phyloP scores from a whole-genome alignment of 53 echinoderm and acorn worm species.

The Holothuria leucospilota region DNA sequence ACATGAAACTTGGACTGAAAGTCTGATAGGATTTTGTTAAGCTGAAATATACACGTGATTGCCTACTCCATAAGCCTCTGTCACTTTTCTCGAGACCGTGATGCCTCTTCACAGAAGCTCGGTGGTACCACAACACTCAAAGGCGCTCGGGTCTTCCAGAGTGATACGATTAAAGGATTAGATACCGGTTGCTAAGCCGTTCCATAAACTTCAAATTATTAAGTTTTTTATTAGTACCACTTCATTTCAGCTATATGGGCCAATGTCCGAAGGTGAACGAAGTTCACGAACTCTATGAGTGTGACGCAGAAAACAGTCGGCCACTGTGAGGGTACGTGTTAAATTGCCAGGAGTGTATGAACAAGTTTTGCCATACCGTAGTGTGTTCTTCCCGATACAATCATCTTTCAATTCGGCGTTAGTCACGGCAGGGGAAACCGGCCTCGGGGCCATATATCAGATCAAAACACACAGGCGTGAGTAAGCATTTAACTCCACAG shows the following conservation, averaged over 20 bases:
- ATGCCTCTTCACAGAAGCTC: neutral
- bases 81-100: neutral
- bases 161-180: constrained; percentile 47
- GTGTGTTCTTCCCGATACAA: constrained; percentile 19
- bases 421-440: constrained; percentile 41
- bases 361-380: constrained; percentile 7
- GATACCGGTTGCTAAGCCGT: constrained; percentile 35
- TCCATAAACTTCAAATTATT: constrained; percentile 53
- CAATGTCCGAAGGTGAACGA: constrained; percentile 41
- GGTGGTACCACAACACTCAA: constrained; percentile 36
- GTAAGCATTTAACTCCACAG: constrained; percentile 22
- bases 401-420: constrained; percentile 32
- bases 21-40: constrained; percentile 36
- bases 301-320: constrained; percentile 18
- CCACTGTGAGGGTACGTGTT: constrained; percentile 28
- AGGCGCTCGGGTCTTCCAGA: neutral
- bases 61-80: constrained; percentile 22
- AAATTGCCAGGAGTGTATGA: constrained; percentile 14
- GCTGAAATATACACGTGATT: constrained; percentile 49
- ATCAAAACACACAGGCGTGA: constrained; percentile 28
- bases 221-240: constrained; percentile 35
- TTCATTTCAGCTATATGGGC: constrained; percentile 29
- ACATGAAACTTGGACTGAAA: constrained; percentile 36
- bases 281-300: constrained; percentile 32
- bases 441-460: constrained; percentile 40